phyloP scores from a whole-genome alignment of 2,797 vertebrate species.

The Smutsia temminckii region DNA sequence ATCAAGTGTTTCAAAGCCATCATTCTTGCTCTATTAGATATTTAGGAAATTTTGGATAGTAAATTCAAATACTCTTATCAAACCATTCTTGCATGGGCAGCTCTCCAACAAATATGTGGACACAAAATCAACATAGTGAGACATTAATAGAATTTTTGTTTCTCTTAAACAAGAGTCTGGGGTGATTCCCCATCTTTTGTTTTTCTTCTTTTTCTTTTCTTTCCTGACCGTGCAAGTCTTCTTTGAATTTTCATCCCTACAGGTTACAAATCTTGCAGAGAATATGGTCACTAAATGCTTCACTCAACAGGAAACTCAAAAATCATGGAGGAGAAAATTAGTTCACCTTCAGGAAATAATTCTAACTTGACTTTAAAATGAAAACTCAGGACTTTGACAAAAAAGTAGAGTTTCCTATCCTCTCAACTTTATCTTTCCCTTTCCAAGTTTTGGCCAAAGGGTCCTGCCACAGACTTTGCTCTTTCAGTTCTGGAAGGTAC shows the following conservation, averaged over 20 bases:
- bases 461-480: background rate
- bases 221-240: background rate
- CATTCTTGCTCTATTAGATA: background rate
- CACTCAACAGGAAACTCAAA: slow-evolving; percentile 45
- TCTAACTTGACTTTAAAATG: slow-evolving; percentile 59
- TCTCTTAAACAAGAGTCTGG: background rate
- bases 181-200: background rate
- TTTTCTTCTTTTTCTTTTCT: background rate
- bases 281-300: slow-evolving; percentile 62
- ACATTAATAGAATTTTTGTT: background rate
- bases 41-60: background rate
- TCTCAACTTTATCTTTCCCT: background rate
- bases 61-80: background rate
- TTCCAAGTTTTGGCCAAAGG: background rate
- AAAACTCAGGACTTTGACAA: background rate
- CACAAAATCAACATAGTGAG: background rate
- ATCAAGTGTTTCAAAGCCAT: slow-evolving; percentile 31
- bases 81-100: background rate
- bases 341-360: slow-evolving; percentile 64
- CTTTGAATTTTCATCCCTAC: slow-evolving; percentile 37
- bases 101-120: background rate
- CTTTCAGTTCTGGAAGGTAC: background rate
- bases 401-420: background rate
- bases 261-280: slow-evolving; percentile 58
- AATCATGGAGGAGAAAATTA: slow-evolving; percentile 50